Evolutionary conservation across 2,113 vertebrate species (phyloP), one percentile per base, ranked within the genome.

Genomic region (Lonchura striata): DNA sequence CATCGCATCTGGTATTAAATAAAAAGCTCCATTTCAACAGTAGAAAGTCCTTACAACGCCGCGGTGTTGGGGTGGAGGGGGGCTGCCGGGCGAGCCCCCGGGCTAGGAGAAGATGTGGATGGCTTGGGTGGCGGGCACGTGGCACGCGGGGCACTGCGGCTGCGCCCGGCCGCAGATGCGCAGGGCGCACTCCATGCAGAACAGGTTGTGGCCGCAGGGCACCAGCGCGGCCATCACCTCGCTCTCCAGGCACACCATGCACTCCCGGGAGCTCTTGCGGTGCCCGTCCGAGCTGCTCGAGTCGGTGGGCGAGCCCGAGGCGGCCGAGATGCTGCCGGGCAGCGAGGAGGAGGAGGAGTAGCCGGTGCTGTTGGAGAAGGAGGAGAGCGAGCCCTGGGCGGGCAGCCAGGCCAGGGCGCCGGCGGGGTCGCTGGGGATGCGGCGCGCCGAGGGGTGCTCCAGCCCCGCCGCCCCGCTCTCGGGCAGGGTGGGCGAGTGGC

Each of bases 61-160:
- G 42, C 16, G 64, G 61, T 49, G 64, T 31, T 8, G 78, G 84
- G 78, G 71, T 28, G 59, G 86, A 28, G 59, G 59, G n/a, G 16
- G 28, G 57, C 14, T 2, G 22, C 33, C 10, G 0, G 25, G 19
- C 8, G 6, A n/a, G 52, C 24, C 19, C 39, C 52, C 42, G 11
- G 82, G 97, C 98, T 99, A 99, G n/a, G 99, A 99, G 98, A 99
- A 99, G 98, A 99, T 99, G 97, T 99, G 99, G 95, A 99, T 99
- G 98, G 99, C 99, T 97, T 99, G 99, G 35, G 99, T 99, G 97
- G 98, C 98, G 2, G 99, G 98, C 24, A 98, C 98, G 97, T 98
- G 99, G 98, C 99, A 99, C 59, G 99, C 99, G 0, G 99, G 99
- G 60, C 99, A 99, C 97, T 99, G 98, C 0, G 99, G 98, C 91